These are phyloP conservation scores for Halictus rubicundus DNA, from an alignment of 1,140 invertebrate genomes.

Conservation along the genomic window DNA sequence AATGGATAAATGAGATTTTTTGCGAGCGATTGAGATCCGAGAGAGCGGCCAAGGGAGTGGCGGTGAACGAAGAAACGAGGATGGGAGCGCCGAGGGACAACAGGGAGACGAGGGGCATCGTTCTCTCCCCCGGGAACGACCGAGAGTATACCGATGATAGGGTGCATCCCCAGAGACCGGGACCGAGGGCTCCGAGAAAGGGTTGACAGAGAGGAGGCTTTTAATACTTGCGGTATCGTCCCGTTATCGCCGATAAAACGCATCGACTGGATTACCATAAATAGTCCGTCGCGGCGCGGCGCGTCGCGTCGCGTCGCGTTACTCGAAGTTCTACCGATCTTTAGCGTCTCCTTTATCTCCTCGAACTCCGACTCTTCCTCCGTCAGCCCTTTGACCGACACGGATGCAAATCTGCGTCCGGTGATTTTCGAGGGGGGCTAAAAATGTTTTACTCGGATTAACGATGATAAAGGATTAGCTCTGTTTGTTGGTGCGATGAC, in stretches of 20 bases:
- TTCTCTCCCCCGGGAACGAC: slow-evolving; percentile 74
- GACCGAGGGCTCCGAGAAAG: slow-evolving; percentile 73
- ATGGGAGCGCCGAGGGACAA: slow-evolving; percentile 52
- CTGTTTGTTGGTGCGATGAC: too few species aligned
- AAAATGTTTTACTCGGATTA: too few species aligned
- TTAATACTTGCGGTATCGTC: slow-evolving; percentile 75
- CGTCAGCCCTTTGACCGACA: too few species aligned
- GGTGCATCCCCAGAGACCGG: slow-evolving; percentile 74
- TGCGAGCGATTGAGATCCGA: slow-evolving; percentile 78
- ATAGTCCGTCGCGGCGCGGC: slow-evolving; percentile 57
- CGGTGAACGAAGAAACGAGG: slow-evolving; percentile 27
- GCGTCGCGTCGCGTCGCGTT: not conserved
- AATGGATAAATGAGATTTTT: slow-evolving; percentile 80
- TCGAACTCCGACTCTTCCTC: not conserved
- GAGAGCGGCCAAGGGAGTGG: slow-evolving; percentile 64
- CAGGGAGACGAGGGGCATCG: slow-evolving; percentile 62
- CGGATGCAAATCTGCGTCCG: too few species aligned
- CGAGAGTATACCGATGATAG: slow-evolving; percentile 77
- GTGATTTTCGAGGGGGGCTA: too few species aligned
- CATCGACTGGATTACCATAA: slow-evolving; percentile 76
- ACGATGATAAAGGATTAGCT: too few species aligned
- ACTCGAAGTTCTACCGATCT: slow-evolving; percentile 26
- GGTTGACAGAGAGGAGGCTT: slow-evolving; percentile 77
- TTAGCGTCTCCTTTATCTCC: not conserved
- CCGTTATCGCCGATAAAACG: slow-evolving; percentile 76